Base-by-base conservation (phyloP, 2,113 vertebrate species). In the Cebidichthys violaceus region DNA sequence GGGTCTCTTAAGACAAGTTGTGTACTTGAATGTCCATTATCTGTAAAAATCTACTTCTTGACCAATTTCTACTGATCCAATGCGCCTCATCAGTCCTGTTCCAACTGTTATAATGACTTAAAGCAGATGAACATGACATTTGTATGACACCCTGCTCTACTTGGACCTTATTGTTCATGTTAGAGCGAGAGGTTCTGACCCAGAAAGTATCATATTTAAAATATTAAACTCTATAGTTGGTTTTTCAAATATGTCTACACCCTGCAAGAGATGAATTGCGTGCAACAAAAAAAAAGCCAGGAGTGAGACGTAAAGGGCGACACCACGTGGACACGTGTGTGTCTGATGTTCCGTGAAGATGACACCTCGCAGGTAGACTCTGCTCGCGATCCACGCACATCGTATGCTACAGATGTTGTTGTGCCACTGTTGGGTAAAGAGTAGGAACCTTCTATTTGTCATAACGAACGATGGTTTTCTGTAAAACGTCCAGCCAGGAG, bases 281-380 rank as follows among this genome's bases (percentile, higher is more conserved):
- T 11, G 9, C 41, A 39, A n/a, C n/a, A n/a, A n/a, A n/a, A n/a
- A n/a, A 29, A 72, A 47, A 68, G 9, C 52, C 24, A 43, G 33
- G 17, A 73, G 17, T 20, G 33, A 65, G 79, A 35, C 76, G 45
- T 47, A 29, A 82, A 90, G 84, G 20, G 91, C 84, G 92, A 81
- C 92, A 77, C 82, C 89, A 20, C 70, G 90, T 92, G 92, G 91
- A 62, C 73, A 74, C 52, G 22, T 9, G 11, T 11, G 27, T n/a
- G 75, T 79, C 86, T 27, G 59, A 81, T 14, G 47, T 52, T 57
- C 24, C 52, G 8, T 45, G 60, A 70, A 71, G 31, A 47, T 50
- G 33, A 75, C 68, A 68, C 70, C 62, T 76, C 61, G 1, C 82
- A 70, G 77, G 70, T 66, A 74, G 5, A 60, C 11, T 29, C 10